Conservation (phyloP, 2,113 vertebrate species). For the Myanophis thanlyinensis region DNA sequence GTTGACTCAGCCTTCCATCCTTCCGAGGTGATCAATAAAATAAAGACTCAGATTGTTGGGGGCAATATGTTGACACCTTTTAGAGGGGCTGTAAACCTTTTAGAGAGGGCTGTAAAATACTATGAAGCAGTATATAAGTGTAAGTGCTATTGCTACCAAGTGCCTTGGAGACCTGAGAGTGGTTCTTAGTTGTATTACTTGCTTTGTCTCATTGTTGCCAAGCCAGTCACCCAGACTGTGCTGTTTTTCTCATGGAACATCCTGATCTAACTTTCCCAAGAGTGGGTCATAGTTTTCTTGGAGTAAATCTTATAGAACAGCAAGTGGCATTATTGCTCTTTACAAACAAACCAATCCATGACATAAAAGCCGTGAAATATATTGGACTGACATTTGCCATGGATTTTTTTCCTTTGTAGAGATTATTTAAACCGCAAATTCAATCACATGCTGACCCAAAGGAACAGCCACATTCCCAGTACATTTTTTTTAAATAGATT, state of each 20-base stretch:
- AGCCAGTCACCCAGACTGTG: not conserved
- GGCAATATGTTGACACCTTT: not conserved
- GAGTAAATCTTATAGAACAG: not conserved
- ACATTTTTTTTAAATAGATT: not conserved
- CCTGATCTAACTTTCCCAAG: not conserved
- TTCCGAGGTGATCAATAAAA: not conserved
- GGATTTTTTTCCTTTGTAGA: not conserved
- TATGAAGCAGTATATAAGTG: not conserved
- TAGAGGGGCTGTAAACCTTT: not conserved
- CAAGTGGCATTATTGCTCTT: not conserved
- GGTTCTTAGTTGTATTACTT: not conserved
- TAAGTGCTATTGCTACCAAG: not conserved
- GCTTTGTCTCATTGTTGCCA: not conserved
- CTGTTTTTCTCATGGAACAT: not conserved
- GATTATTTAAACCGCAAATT: not conserved
- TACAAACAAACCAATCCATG: not conserved
- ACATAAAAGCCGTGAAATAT: not conserved
- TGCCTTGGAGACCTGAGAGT: not conserved
- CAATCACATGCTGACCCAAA: not conserved
- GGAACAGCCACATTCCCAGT: not conserved
- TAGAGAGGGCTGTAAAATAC: not conserved
- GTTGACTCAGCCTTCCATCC: too few relatives aligned
- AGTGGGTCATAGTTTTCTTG: not conserved
- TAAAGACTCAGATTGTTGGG: not conserved
- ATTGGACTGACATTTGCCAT: not conserved